Evolutionary conservation across 2,797 vertebrate genomes (phyloP).

Genomic region (Spinibarbus caldwelli): DNA sequence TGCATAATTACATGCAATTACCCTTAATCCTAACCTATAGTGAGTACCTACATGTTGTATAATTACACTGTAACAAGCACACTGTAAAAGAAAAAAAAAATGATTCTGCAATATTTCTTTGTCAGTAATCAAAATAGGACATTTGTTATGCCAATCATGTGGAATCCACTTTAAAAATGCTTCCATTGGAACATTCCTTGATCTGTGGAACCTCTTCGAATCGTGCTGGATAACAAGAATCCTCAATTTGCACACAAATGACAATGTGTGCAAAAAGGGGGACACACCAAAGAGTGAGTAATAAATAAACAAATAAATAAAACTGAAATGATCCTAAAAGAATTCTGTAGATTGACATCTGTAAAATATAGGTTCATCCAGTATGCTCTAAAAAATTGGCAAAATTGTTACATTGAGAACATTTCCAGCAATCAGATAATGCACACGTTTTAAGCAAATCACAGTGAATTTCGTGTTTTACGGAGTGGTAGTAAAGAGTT

Average conservation of each 20-base stretch:
- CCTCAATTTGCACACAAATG: neutral
- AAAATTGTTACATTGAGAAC: neutral
- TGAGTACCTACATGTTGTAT: too few relatives aligned
- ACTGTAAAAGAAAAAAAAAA: neutral
- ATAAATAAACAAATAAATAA: neutral
- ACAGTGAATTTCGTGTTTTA: neutral
- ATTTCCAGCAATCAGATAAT: neutral
- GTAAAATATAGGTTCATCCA: neutral
- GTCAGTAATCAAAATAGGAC: too few relatives aligned
- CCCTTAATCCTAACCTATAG: neutral
- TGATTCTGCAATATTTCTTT: neutral
- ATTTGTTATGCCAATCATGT: neutral
- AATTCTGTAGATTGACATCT: neutral
- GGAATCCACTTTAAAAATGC: neutral
- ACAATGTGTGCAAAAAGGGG: too few relatives aligned
- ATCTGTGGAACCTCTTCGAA: neutral
- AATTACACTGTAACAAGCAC: neutral
- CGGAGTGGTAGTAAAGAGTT: slow-evolving; percentile 58
- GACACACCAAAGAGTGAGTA: neutral
- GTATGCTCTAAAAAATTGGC: neutral
- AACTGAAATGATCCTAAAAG: neutral
- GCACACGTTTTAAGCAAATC: neutral
- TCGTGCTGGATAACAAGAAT: neutral
- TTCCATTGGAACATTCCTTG: neutral
- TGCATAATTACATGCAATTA: neutral